Conservation (phyloP, 2,888 invertebrate genomes). For the Amorpha juglandis region DNA sequence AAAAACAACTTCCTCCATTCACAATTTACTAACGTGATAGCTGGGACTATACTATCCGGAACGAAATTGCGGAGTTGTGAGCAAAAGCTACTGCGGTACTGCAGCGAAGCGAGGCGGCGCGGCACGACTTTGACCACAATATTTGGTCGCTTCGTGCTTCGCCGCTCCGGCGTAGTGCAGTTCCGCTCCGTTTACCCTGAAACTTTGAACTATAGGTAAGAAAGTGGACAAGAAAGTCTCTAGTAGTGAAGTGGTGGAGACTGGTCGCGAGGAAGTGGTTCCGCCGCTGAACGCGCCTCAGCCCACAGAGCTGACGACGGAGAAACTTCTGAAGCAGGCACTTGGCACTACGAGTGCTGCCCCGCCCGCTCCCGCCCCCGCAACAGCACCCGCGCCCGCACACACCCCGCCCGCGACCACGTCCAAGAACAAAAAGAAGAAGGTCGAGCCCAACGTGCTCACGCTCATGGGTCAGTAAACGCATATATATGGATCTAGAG, state of each 20-base stretch:
- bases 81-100: too few relatives aligned
- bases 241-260: slow-evolving; percentile 49
- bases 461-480: slow-evolving; percentile 69
- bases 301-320: slow-evolving; percentile 75
- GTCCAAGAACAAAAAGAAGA: slow-evolving; percentile 74
- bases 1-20: too few relatives aligned
- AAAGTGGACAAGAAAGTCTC: slow-evolving; percentile 65
- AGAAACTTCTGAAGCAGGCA: slow-evolving; percentile 73
- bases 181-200: too few relatives aligned
- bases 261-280: slow-evolving; percentile 61
- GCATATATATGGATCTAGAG: not conserved
- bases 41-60: too few relatives aligned
- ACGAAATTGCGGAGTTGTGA: too few relatives aligned
- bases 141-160: too few relatives aligned
- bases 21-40: too few relatives aligned
- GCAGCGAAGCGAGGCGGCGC: too few relatives aligned
- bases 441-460: slow-evolving; percentile 68
- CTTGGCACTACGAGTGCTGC: slow-evolving; percentile 45
- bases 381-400: slow-evolving; percentile 36
- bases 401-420: slow-evolving; percentile 43
- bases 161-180: too few relatives aligned
- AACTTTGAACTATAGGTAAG: slow-evolving; percentile 51
- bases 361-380: slow-evolving; percentile 44
- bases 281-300: slow-evolving; percentile 72
- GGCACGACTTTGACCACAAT: too few relatives aligned